Conservation (phyloP, 2,797 vertebrate genomes). For the Orestias chungarensis region DNA sequence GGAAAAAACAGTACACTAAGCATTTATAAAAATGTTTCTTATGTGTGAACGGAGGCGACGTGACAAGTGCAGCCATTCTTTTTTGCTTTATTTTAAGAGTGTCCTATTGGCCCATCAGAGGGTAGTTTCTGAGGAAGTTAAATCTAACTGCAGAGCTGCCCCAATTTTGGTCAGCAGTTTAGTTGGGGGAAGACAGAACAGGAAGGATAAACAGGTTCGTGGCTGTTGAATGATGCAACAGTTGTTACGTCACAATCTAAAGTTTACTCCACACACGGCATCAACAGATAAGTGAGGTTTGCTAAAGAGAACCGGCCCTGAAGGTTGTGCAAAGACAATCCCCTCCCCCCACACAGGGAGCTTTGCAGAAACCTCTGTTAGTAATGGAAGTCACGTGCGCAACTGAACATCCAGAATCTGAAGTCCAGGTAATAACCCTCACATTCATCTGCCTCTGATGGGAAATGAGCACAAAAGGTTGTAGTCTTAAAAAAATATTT, state of each 20-base stretch:
- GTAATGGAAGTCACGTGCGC: conserved; percentile 36
- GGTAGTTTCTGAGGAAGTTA: conserved; percentile 16
- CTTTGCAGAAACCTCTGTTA: conserved; percentile 27
- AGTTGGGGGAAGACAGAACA: conserved; percentile 1
- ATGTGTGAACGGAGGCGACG: conserved; percentile 2
- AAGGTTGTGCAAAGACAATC: conserved; percentile 30
- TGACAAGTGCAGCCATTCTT: conserved; percentile 9
- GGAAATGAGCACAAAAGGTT: conserved; percentile 19
- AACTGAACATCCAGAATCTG: conserved; percentile 26
- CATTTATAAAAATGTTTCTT: conserved; percentile 11
- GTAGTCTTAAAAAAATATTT: conserved; percentile 1
- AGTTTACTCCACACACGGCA: conserved; percentile 42
- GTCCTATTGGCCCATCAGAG: not conserved
- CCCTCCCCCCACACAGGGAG: conserved; percentile 12
- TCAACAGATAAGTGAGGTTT: conserved; percentile 56
- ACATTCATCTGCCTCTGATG: conserved; percentile 29
- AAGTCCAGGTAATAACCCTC: conserved; percentile 36
- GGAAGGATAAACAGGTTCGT: conserved; percentile 16
- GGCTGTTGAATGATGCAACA: conserved; percentile 42
- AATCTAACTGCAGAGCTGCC: conserved; percentile 27
- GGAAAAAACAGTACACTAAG: conserved; percentile 16
- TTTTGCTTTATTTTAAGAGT: not conserved
- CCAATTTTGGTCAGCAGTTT: conserved; percentile 15
- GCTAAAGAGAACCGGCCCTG: conserved; percentile 31
- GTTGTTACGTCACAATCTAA: conserved; percentile 50